These are phyloP conservation scores for Chirona hameri DNA, from an alignment of 2,888 invertebrate genomes.

Conservation along the genomic window DNA sequence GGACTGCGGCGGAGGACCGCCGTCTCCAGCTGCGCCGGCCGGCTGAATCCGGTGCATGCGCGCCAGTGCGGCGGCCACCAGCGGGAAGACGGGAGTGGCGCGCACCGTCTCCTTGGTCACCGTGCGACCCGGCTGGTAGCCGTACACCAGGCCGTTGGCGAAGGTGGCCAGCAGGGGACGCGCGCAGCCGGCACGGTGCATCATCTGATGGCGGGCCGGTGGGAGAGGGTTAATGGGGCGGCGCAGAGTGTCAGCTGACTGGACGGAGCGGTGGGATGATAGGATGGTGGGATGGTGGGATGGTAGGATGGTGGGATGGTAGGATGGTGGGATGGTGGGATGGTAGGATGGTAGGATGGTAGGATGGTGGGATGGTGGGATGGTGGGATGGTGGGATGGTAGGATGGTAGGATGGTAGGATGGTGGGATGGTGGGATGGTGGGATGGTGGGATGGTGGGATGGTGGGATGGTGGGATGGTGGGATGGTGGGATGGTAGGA, in stretches of 20 bases:
- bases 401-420: too few relatives aligned
- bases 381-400: too few relatives aligned
- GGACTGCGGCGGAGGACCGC: too few relatives aligned
- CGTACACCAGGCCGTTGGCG: slow-evolving; percentile 88
- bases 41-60: slow-evolving; percentile 60
- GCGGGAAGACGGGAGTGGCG: slow-evolving; percentile 62
- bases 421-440: too few relatives aligned
- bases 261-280: neutral
- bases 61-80: slow-evolving; percentile 79
- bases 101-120: slow-evolving; percentile 62
- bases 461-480: neutral
- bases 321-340: too few relatives aligned
- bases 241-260: neutral
- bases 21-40: too few relatives aligned
- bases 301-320: too few relatives aligned
- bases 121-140: slow-evolving; percentile 71
- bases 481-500: too few relatives aligned
- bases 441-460: too few relatives aligned
- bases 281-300: too few relatives aligned
- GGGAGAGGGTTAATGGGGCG: neutral
- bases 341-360: too few relatives aligned
- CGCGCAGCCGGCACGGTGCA: slow-evolving; percentile 72
- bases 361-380: too few relatives aligned
- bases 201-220: slow-evolving; percentile 48
- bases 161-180: slow-evolving; percentile 86